phyloP scores from a whole-genome alignment of 2,888 invertebrate genomes.

The Zaprionus lineosus region DNA sequence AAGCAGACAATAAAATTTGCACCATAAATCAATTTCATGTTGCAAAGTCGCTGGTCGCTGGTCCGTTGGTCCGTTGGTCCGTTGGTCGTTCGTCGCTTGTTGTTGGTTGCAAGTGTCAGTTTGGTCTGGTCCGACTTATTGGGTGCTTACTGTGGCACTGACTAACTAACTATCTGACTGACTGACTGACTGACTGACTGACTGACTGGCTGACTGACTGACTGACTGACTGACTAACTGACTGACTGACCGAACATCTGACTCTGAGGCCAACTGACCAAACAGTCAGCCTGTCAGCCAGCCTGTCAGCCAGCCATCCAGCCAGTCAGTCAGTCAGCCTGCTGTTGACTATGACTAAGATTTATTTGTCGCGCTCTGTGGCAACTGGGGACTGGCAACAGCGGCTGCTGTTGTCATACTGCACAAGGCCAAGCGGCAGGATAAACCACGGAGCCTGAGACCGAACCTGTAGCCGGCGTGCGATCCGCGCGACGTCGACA shows the following conservation, averaged over 20 bases:
- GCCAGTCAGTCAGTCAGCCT: no score
- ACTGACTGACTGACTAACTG: no score
- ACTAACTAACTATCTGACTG: slow-evolving; percentile 20
- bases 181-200: slow-evolving; percentile 28
- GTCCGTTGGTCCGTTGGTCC: slow-evolving; percentile 30
- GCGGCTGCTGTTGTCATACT: slow-evolving; percentile 81
- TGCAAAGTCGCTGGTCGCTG: slow-evolving; percentile 54
- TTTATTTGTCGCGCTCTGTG: slow-evolving; percentile 72
- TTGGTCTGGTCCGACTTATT: slow-evolving; percentile 28
- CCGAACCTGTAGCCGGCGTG: slow-evolving; percentile 47
- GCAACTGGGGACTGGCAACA: slow-evolving; percentile 79
- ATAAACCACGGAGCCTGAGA: slow-evolving; percentile 81
- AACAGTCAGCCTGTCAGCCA: no score
- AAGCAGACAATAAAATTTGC: slow-evolving; percentile 74
- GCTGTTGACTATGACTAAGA: slow-evolving; percentile 66
- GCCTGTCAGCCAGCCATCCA: no score
- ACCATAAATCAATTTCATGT: slow-evolving; percentile 75
- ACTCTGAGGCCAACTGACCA: no score
- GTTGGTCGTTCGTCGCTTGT: slow-evolving; percentile 22
- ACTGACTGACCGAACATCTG: no score
- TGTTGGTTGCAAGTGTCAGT: slow-evolving; percentile 57
- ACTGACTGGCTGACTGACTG: slow-evolving; percentile 45
- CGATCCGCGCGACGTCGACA: slow-evolving; percentile 44
- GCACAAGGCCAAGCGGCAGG: slow-evolving; percentile 80
- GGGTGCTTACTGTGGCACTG: slow-evolving; percentile 27